Evolutionary conservation across 2,797 vertebrate genomes (phyloP).

Genomic region (Xiphorhynchus erythropygius): DNA sequence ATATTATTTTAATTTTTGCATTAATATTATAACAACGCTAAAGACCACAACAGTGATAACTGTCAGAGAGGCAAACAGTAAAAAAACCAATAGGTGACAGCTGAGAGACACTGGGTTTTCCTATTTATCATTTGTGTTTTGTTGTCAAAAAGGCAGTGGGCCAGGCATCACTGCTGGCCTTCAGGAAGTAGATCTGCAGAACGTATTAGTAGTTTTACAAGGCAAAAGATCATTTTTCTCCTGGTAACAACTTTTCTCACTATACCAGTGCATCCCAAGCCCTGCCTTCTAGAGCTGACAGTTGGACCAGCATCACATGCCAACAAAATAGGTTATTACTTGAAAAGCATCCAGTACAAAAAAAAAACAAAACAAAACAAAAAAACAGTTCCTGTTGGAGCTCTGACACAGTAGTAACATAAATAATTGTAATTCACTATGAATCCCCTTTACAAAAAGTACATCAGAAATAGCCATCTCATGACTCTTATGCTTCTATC

Average conservation of each 20-base stretch:
- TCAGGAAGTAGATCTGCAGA: background rate
- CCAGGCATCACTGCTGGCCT: background rate
- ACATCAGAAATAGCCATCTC: background rate
- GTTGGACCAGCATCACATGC: background rate
- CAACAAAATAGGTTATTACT: rapidly evolving
- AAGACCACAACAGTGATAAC: background rate
- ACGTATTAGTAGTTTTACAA: background rate
- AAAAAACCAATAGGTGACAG: rapidly evolving
- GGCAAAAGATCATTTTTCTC: background rate
- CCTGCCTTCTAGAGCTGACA: background rate
- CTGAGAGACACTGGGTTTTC: background rate
- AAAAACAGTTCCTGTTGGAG: background rate
- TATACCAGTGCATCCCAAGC: background rate
- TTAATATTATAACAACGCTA: background rate
- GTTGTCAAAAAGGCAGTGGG: background rate
- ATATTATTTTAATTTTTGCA: background rate
- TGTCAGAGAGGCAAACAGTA: background rate
- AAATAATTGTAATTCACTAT: background rate
- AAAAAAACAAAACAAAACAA: background rate
- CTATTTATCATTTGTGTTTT: background rate
- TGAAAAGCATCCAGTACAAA: background rate
- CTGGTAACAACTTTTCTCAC: background rate
- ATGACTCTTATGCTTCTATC: background rate
- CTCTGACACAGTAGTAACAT: background rate
- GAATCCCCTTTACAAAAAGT: background rate